These are phyloP conservation scores for Rhogogaster chlorosoma DNA, from an alignment of 2,888 invertebrate species.

Conservation along the genomic window DNA sequence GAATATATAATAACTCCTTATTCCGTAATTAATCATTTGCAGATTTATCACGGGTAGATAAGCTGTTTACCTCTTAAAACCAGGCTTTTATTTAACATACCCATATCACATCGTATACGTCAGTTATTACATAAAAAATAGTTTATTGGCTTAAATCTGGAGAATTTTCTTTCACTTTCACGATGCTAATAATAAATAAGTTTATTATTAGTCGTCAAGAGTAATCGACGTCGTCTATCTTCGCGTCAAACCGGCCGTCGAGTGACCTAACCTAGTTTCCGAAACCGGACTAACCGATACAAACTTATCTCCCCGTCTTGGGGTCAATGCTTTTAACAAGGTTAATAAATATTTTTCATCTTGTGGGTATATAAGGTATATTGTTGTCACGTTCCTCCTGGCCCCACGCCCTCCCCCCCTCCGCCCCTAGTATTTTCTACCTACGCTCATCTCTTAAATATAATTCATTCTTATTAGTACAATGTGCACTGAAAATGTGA, in stretches of 20 bases:
- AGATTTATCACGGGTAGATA: neutral
- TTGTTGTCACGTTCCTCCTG: slow-evolving; percentile 46
- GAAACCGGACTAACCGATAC: slow-evolving; percentile 21
- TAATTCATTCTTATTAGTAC: slow-evolving; percentile 24
- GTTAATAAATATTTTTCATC: slow-evolving; percentile 47
- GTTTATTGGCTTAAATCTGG: slow-evolving; percentile 24
- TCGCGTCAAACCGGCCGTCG: slow-evolving; percentile 59
- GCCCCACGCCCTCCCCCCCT: neutral
- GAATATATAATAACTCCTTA: neutral
- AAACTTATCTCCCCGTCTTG: slow-evolving; percentile 35
- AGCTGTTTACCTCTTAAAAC: neutral
- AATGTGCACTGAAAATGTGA: slow-evolving; percentile 1
- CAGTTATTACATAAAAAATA: slow-evolving; percentile 62
- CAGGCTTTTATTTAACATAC: neutral
- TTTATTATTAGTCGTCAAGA: slow-evolving; percentile 38
- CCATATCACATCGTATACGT: slow-evolving; percentile 47
- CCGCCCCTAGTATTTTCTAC: neutral
- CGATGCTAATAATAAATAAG: slow-evolving; percentile 35
- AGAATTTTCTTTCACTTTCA: slow-evolving; percentile 42
- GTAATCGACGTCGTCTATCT: slow-evolving; percentile 46
- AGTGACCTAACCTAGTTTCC: slow-evolving; percentile 60
- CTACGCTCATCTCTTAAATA: slow-evolving; percentile 31
- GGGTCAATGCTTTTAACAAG: slow-evolving; percentile 52
- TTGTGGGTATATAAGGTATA: neutral
- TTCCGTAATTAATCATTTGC: neutral